A percentile compares a stretch with the other conserved stretches of the same genome.
Evolutionary conservation across 2,113 vertebrate species (phyloP).

Genomic region (Condylura cristata): DNA sequence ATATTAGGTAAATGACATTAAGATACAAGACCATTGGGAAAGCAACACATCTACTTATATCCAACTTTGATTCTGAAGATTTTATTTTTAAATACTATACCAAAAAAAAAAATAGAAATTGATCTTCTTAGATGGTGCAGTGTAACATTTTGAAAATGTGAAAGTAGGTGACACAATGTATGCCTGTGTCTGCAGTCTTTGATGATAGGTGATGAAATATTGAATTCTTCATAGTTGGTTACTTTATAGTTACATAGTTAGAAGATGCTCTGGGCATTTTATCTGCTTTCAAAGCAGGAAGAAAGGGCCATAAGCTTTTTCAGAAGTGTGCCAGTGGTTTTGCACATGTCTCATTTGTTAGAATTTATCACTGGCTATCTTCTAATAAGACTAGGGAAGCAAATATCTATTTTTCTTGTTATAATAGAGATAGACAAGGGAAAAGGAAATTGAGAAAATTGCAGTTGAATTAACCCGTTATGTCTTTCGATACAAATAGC

Average conservation of each 20-base stretch:
- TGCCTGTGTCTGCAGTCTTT: not conserved
- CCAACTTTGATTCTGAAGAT: not conserved
- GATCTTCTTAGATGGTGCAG: not conserved
- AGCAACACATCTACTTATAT: not conserved
- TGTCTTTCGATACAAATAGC: not conserved
- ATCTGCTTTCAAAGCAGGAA: not conserved
- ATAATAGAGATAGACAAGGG: not conserved
- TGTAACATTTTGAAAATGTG: not conserved
- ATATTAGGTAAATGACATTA: not conserved
- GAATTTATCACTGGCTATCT: not conserved
- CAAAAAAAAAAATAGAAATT: not conserved
- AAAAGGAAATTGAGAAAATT: conserved; percentile 41
- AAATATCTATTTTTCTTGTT: not conserved
- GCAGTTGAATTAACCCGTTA: not conserved
- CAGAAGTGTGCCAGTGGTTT: not conserved
- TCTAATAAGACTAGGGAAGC: not conserved
- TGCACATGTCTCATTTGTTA: not conserved
- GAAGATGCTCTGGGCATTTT: not conserved
- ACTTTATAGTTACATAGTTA: not conserved
- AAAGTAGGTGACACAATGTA: not conserved
- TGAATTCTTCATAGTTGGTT: conserved; percentile 10
- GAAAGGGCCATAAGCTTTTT: not conserved
- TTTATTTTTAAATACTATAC: not conserved
- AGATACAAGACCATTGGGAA: not conserved
- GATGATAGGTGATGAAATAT: not conserved